A percentile compares a stretch with the other conserved stretches of the same genome.
Evolutionary conservation across 2,888 invertebrate species (phyloP).

Genomic region (Sericinus montela): DNA sequence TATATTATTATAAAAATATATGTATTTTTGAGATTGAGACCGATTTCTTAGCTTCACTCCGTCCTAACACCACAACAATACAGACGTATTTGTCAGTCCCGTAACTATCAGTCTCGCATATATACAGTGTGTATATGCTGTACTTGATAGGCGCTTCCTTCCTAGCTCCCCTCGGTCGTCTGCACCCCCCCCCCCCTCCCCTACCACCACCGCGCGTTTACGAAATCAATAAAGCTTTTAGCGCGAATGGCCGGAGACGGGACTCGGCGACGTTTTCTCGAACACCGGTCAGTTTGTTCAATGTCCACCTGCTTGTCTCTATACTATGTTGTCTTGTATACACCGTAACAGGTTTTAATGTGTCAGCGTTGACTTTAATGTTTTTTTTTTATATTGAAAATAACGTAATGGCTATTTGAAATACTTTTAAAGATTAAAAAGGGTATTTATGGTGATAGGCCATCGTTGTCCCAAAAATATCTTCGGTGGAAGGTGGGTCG

Average conservation of each 20-base stretch:
- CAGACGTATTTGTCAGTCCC: neutral
- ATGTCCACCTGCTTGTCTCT: conserved; percentile 10
- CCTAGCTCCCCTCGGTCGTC: conserved; percentile 19
- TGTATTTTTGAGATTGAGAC: neutral
- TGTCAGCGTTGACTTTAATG: too few species aligned
- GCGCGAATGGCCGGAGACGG: conserved; percentile 40
- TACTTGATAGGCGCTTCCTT: conserved; percentile 13
- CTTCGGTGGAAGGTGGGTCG: too few species aligned
- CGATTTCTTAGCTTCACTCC: neutral
- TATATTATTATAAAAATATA: too few species aligned
- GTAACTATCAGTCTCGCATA: neutral
- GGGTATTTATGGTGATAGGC: too few species aligned
- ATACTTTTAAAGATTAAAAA: too few species aligned
- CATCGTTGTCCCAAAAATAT: too few species aligned
- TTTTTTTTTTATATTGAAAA: too few species aligned
- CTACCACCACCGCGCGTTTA: conserved; percentile 31
- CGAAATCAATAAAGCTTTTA: conserved; percentile 65
- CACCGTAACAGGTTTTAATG: neutral
- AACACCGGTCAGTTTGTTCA: neutral
- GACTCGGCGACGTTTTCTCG: conserved; percentile 20
- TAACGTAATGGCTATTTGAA: too few species aligned
- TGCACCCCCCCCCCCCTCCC: conserved; percentile 26
- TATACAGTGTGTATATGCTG: neutral
- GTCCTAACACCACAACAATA: neutral
- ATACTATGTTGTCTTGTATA: too few species aligned